Conservation (phyloP, 2,797 vertebrate genomes). For the Hypotaenidia okinawae region DNA sequence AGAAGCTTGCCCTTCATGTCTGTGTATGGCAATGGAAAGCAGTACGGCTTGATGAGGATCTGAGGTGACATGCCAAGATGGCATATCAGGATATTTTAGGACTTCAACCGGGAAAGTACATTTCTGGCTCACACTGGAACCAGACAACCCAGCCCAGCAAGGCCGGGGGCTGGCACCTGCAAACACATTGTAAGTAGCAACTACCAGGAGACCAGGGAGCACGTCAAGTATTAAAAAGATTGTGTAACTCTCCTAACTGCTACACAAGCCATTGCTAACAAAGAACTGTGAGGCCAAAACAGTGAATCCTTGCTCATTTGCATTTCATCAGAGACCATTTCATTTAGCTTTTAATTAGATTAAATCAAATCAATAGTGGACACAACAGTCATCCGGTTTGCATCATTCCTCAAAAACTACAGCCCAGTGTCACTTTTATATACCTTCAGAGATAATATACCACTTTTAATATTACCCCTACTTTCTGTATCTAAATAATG, state of each 20-base stretch:
- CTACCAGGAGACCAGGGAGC: not conserved
- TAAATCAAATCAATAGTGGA: not conserved
- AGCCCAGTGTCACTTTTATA: not conserved
- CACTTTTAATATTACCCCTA: not conserved
- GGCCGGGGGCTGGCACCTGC: not conserved
- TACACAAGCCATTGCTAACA: not conserved
- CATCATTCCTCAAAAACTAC: not conserved
- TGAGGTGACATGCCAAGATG: not conserved
- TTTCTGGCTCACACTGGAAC: not conserved
- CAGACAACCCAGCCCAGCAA: not conserved
- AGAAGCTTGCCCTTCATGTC: not conserved
- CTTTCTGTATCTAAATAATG: not conserved
- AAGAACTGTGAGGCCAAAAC: not conserved
- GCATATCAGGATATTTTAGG: constrained; percentile 1
- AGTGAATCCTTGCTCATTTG: not conserved
- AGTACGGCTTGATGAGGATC: not conserved
- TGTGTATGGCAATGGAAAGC: not conserved
- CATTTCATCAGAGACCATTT: constrained; percentile 5
- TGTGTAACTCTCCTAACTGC: not conserved
- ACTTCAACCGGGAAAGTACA: not conserved
- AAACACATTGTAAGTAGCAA: not conserved
- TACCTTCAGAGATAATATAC: not conserved
- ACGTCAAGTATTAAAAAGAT: not conserved
- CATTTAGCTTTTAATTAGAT: not conserved
- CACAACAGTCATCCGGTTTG: not conserved